Evolutionary conservation across 1,140 invertebrate genomes (phyloP).

Genomic region (Philaenus spumarius): DNA sequence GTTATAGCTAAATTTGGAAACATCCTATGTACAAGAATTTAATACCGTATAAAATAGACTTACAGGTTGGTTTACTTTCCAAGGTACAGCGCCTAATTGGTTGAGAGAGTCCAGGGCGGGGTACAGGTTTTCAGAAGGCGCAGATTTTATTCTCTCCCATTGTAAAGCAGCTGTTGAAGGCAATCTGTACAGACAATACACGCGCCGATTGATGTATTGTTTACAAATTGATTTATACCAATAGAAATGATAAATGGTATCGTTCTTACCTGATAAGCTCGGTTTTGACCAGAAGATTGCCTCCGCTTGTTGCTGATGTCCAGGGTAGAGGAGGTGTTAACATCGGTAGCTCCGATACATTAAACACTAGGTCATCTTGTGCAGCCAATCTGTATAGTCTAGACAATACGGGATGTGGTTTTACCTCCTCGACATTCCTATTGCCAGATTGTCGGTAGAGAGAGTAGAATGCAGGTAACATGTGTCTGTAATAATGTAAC

Average conservation of each 20-base stretch:
- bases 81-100: slow-evolving; percentile 80
- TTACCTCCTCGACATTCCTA: slow-evolving; percentile 64
- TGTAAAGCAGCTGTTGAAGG: slow-evolving; percentile 50
- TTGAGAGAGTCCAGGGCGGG: slow-evolving; percentile 87
- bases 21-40: too few relatives aligned
- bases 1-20: too few relatives aligned
- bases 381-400: slow-evolving; percentile 57
- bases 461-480: slow-evolving; percentile 73
- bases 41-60: slow-evolving; percentile 14
- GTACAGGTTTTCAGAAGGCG: slow-evolving; percentile 56
- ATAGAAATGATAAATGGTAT: slow-evolving; percentile 6
- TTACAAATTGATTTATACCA: too few relatives aligned
- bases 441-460: slow-evolving; percentile 62
- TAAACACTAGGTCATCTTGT: slow-evolving; percentile 60
- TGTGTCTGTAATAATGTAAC: slow-evolving; percentile 42
- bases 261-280: slow-evolving; percentile 52
- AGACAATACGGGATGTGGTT: slow-evolving; percentile 70
- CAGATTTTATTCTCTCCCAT: slow-evolving; percentile 49
- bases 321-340: slow-evolving; percentile 77
- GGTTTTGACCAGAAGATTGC: slow-evolving; percentile 64
- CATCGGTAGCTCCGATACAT: slow-evolving; percentile 63
- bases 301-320: slow-evolving; percentile 57
- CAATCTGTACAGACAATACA: slow-evolving; percentile 36
- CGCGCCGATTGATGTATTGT: not conserved
- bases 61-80: slow-evolving; percentile 79